Percentiles rank a stretch among this genome's conserved stretches.
Conservation (phyloP, 2,888 invertebrate species). For the Amphipoea lucens region DNA sequence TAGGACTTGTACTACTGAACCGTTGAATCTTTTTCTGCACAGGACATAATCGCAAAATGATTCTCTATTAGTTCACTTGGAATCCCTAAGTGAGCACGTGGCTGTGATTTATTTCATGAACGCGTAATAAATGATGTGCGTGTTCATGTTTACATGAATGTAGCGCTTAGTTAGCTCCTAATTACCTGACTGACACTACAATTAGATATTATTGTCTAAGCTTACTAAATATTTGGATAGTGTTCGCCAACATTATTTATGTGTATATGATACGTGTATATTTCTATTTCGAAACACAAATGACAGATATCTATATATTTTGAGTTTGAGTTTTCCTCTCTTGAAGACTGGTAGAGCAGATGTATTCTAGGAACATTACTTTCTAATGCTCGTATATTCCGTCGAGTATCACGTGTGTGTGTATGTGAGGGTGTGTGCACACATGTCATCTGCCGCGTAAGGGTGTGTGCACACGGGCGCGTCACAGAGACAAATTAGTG, state of each 20-base stretch:
- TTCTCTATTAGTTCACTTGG: neutral
- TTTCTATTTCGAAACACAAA: neutral
- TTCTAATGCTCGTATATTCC: neutral
- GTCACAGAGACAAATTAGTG: constrained; percentile 48
- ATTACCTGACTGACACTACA: neutral
- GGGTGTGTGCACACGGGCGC: constrained; percentile 8
- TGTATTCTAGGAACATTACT: constrained; percentile 8
- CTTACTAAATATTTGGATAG: constrained; percentile 4
- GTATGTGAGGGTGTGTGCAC: neutral
- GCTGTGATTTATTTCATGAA: neutral
- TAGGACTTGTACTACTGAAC: neutral
- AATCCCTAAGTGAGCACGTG: neutral
- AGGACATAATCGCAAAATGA: neutral
- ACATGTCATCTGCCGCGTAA: neutral
- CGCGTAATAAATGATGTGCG: neutral
- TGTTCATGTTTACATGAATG: neutral
- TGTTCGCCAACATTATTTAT: neutral
- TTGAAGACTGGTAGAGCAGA: neutral
- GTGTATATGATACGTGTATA: neutral
- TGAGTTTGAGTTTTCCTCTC: neutral
- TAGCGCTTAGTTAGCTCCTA: neutral
- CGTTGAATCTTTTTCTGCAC: neutral
- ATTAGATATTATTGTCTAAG: neutral
- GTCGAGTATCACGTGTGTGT: neutral
- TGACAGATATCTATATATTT: neutral